Percentiles rank a stretch among this genome's conserved stretches.
These are phyloP conservation scores for Drosophila baimaii DNA, from an alignment of 1,140 invertebrate genomes.

Conservation along the genomic window DNA sequence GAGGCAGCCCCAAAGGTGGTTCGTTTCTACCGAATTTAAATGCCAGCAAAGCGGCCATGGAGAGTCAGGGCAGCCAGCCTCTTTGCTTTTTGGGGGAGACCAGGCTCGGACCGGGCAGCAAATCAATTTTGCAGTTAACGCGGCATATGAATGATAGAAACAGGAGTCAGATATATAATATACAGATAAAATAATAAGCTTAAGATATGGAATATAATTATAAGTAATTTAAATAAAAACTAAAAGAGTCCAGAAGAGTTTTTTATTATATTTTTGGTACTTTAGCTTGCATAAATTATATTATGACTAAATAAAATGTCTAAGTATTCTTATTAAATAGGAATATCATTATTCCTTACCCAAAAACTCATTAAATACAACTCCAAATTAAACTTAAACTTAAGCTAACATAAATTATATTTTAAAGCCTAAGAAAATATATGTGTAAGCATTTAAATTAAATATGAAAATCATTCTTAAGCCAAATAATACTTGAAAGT, in stretches of 20 bases:
- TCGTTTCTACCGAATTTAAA: slow-evolving; percentile 44
- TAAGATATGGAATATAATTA: too few relatives aligned
- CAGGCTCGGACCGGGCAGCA: slow-evolving; percentile 19
- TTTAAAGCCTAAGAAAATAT: too few relatives aligned
- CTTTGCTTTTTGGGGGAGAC: background rate
- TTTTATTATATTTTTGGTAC: background rate
- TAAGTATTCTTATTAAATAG: background rate
- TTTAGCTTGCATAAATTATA: too few relatives aligned
- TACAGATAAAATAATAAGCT: too few relatives aligned
- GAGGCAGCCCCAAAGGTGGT: slow-evolving; percentile 7
- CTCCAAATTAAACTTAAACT: background rate
- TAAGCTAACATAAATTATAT: too few relatives aligned
- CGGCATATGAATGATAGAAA: slow-evolving; percentile 44
- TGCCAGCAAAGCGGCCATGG: slow-evolving; percentile 32
- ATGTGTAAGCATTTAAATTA: background rate
- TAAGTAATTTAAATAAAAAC: too few relatives aligned
- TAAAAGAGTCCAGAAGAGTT: too few relatives aligned
- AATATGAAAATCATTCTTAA: background rate
- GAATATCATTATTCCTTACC: background rate
- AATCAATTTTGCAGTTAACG: slow-evolving; percentile 51
- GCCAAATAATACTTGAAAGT: background rate
- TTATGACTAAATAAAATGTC: too few relatives aligned
- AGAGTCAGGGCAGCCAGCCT: slow-evolving; percentile 2
- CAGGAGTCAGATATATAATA: background rate
- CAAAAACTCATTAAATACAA: background rate